Base-by-base conservation (phyloP, 2,888 invertebrate genomes). In the Calliphora vomitoria region DNA sequence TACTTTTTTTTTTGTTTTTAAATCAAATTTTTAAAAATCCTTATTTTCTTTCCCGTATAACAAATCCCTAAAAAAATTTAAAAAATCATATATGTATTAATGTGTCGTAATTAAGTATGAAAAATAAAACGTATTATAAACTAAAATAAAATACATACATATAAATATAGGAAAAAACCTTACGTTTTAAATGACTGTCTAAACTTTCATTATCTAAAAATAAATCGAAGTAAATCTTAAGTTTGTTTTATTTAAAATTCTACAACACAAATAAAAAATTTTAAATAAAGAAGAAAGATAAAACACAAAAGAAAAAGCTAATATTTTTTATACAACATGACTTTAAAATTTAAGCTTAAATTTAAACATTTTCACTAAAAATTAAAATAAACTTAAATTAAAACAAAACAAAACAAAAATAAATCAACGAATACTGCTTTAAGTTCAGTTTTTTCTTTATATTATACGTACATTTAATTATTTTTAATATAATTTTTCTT, bases 341-440 rank as follows among this genome's bases (percentile, higher is more conserved):
- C 75, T 82, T 76, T 82, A 82, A 69, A 78, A 55, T 4, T 74
- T 62, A 82, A 74, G 82, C 72, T 79, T 53, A 74, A 78, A 53
- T 62, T 66, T 13, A 53, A 74, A 62, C 11, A 55, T 31, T 69
- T 64, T 86, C 69, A 75, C 20, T 13, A 76, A 76, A 79, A 79
- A 44, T 20, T 58, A 38, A 44, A 44, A 44, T 11, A 4, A 44
- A 44, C 3, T 5, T 41, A 8, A 41, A 41, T 41, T 41, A 41
- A 64, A 80, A n/a, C 47, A 44, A 55, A 69, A 72, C 35, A 53
- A 68, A 25, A 66, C 8, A 55, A 47, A 71, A 20, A 75, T 72
- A 50, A 78, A 76, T 87, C 87, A 87, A 87, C 87, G 87, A 87
- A 87, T 84, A 74, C 68, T 81, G 68, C 72, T 87, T 87, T 87